Evolutionary conservation across 1,140 invertebrate species (phyloP), one percentile per base, ranked within the genome.

Genomic region (Palaemon carinicauda): DNA sequence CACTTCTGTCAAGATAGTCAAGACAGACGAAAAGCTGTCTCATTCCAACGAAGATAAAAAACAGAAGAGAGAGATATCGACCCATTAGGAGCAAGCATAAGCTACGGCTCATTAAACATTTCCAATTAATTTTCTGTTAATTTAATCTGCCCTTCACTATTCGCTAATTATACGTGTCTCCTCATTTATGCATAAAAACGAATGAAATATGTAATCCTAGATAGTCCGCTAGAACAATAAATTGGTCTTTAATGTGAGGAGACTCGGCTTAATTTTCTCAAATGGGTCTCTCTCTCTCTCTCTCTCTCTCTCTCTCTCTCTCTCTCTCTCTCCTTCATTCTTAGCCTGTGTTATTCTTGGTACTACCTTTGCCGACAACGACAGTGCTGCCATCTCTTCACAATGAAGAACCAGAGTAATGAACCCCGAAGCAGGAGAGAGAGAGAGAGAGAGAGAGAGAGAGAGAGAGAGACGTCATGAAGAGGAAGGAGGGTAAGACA

Each of bases 271-370:
- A 41, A 41, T 41, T 41, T 41, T 41, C 41, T 41, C 41, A 41
- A 41, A 41, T 41, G 41, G 41, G 41, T 41, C 41, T 69, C 60
- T 69, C 29, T 69, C 60, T 29, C 12, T 27, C 60, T 14, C 15
- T 52, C 41, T 78, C 41, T 56, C 77, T 80, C 41, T 51, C 80
- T 81, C 33, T 24, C 54, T 41, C 80, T 50, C 17, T 71, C 80
- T 65, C 14, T 27, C 50, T 33, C 80, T 27, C 27, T 27, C 17
- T 33, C 52, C 54, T 19, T 29, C 21, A n/a, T 19, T 52, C 51
- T 53, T 33, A 7, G 15, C 33, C 50, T 19, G 24, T 24, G 12
- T 24, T 33, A 7, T 29, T 27, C 27, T 29, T 56, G 19, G 3
- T 19, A 27, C 69, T 54, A 54, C 71, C 53, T 27, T 29, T 29